Evolutionary conservation across 2,113 vertebrate species (phyloP).

Genomic region (Cyprinodon brontotheroides): DNA sequence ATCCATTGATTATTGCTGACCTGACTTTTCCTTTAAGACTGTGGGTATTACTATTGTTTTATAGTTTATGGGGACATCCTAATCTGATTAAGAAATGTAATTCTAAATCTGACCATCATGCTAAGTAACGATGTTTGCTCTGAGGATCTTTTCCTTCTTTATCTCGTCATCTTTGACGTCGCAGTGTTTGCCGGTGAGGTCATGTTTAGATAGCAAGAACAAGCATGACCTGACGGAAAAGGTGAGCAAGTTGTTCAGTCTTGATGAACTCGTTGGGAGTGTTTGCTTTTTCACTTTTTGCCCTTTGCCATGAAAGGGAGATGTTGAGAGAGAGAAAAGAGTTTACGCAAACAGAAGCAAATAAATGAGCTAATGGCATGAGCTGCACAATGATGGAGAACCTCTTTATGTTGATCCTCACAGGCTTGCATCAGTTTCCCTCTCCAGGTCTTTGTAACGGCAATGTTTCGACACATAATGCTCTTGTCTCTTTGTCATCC

Average conservation of each 20-base stretch:
- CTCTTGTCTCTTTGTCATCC: background rate
- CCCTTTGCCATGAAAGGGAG: background rate
- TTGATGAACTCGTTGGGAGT: background rate
- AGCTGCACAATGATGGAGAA: background rate
- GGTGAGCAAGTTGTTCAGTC: background rate
- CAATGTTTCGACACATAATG: background rate
- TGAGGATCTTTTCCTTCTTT: too few species aligned
- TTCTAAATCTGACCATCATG: too few species aligned
- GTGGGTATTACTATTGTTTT: too few species aligned
- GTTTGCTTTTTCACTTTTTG: background rate
- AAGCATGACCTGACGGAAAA: background rate
- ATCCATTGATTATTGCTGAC: too few species aligned
- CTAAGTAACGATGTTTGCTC: too few species aligned
- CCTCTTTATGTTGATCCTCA: background rate
- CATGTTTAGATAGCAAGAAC: background rate
- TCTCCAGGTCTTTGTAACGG: background rate
- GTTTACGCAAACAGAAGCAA: background rate
- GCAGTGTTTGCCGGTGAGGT: too few species aligned
- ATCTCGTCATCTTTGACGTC: too few species aligned
- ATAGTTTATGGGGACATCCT: too few species aligned
- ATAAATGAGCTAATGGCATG: background rate
- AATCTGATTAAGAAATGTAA: too few species aligned
- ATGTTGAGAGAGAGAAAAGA: background rate
- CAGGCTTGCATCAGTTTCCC: background rate
- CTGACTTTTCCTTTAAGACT: too few species aligned